phyloP scores from a whole-genome alignment of 1,140 invertebrate genomes.

The Lordiphosa clarofinis region DNA sequence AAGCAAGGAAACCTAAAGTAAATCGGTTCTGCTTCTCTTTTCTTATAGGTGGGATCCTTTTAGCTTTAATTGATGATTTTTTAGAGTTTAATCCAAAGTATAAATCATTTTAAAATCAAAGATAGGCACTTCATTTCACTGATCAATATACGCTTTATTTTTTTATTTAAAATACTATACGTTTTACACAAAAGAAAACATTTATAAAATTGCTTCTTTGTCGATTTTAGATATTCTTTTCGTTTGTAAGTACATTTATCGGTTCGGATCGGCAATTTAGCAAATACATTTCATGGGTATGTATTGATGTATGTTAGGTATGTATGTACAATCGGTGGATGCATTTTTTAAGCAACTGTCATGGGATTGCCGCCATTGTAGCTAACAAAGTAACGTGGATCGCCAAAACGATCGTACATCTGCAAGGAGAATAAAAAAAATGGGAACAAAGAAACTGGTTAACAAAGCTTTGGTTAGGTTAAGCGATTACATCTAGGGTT shows the following conservation, averaged over 20 bases:
- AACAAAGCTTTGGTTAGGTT: constrained; percentile 1
- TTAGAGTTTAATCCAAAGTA: too few species aligned
- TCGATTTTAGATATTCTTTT: too few species aligned
- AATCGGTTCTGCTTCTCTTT: too few species aligned
- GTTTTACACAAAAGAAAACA: too few species aligned
- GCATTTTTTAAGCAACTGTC: constrained; percentile 63
- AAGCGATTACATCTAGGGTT: constrained; percentile 2
- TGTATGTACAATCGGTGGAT: constrained; percentile 45
- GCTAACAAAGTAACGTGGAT: constrained; percentile 74
- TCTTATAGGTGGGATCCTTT: too few species aligned
- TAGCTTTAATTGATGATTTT: too few species aligned
- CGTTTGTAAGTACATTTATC: constrained; percentile 35
- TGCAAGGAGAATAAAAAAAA: constrained; percentile 50
- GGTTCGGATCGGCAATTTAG: constrained; percentile 23
- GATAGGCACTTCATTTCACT: too few species aligned
- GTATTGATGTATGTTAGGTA: constrained; percentile 20
- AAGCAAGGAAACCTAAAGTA: too few species aligned
- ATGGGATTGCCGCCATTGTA: constrained; percentile 73
- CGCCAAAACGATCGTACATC: constrained; percentile 75
- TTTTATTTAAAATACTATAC: too few species aligned
- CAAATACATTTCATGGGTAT: constrained; percentile 20
- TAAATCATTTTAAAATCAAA: too few species aligned
- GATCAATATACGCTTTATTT: too few species aligned
- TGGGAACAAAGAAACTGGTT: constrained; percentile 7
- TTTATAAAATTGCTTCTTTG: too few species aligned